Evolutionary conservation across 2,113 vertebrate species (phyloP).

Genomic region (Nematolebias whitei): DNA sequence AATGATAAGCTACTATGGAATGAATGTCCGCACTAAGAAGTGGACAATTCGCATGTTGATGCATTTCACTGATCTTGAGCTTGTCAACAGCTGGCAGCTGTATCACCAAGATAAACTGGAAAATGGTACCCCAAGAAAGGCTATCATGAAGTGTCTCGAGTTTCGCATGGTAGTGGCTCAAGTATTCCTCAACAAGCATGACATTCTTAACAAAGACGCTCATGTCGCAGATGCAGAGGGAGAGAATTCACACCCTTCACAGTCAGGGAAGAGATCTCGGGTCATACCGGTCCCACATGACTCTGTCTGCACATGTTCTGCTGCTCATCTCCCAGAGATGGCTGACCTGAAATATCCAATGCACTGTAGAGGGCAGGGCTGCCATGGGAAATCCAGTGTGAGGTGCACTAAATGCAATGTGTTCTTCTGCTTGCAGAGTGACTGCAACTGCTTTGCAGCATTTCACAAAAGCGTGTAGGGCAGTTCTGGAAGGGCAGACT

Average conservation of each 20-base stretch:
- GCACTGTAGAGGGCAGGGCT: not conserved
- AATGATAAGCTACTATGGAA: not conserved
- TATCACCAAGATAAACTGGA: not conserved
- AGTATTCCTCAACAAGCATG: too few species aligned
- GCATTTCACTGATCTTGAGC: not conserved
- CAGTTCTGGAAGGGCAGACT: too few species aligned
- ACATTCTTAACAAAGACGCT: too few species aligned
- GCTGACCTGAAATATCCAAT: not conserved
- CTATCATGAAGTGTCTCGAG: not conserved
- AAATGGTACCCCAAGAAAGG: not conserved
- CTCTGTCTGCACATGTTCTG: not conserved
- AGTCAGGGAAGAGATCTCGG: not conserved
- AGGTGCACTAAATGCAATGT: not conserved
- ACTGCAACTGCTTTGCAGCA: not conserved
- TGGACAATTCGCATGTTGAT: not conserved
- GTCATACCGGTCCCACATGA: not conserved
- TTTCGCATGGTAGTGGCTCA: not conserved
- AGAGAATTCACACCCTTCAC: not conserved
- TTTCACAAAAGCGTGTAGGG: not conserved
- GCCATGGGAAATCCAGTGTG: not conserved
- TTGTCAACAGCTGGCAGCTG: too few species aligned
- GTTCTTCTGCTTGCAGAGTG: not conserved
- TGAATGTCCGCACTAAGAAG: not conserved
- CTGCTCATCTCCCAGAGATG: conserved; percentile 3
- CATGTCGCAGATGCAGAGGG: not conserved